Percentiles rank a stretch among this genome's conserved stretches.
Conservation (phyloP, 37 sponge, comb jelly and placozoan species). For the Diacarnus erythraeanus region DNA sequence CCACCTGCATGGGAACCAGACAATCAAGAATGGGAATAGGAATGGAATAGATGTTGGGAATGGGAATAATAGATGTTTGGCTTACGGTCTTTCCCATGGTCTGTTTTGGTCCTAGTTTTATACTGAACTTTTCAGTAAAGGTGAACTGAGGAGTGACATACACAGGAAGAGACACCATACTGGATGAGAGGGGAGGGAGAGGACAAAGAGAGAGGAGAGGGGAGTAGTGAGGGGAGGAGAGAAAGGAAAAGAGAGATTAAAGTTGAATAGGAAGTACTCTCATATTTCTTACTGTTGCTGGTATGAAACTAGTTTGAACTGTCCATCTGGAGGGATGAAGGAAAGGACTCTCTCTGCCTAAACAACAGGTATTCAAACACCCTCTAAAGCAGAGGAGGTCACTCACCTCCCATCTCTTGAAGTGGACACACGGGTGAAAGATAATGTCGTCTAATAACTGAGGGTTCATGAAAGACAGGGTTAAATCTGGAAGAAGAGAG, state of each 20-base stretch:
- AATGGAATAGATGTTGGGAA: too few species aligned
- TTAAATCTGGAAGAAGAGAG: conserved; percentile 72
- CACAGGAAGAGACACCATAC: conserved; percentile 80
- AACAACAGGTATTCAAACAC: too few species aligned
- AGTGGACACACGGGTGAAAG: conserved; percentile 97
- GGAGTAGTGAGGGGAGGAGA: not conserved
- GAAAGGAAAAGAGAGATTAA: too few species aligned
- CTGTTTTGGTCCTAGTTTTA: conserved; percentile 93
- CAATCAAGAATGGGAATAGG: not conserved
- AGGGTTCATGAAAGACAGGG: conserved; percentile 92
- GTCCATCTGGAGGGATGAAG: conserved; percentile 97
- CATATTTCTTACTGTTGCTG: conserved; percentile 51
- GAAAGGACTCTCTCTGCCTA: conserved; percentile 90
- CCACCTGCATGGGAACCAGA: conserved; percentile 53
- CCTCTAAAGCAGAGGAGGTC: too few species aligned
- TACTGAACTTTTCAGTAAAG: conserved; percentile 66
- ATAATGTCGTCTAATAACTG: conserved; percentile 95
- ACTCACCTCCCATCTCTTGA: conserved; percentile 95
- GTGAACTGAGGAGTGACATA: conserved; percentile 82
- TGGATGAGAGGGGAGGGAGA: conserved; percentile 4
- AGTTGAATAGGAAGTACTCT: not conserved
- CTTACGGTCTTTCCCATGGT: conserved; percentile 85
- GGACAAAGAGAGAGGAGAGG: not conserved
- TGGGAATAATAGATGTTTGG: too few species aligned
- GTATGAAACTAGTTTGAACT: conserved; percentile 83